Evolutionary conservation across 2,888 invertebrate genomes (phyloP).

Genomic region (Lingula anatina): DNA sequence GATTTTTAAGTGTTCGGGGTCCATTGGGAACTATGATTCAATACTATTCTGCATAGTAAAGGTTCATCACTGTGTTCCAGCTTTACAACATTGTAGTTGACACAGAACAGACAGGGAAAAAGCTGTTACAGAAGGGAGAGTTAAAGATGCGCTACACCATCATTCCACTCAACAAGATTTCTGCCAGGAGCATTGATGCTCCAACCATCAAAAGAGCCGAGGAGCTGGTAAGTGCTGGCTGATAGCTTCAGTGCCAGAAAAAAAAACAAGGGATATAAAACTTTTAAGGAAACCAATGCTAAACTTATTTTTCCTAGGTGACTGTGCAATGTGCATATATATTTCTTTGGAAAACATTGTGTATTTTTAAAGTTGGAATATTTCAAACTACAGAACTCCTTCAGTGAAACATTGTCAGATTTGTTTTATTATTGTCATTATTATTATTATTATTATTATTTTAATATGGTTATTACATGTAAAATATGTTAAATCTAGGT

Average conservation of each 20-base stretch:
- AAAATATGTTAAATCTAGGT: too few relatives aligned
- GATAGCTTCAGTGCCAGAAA: neutral
- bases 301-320: too few relatives aligned
- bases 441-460: neutral
- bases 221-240: slow-evolving; percentile 28
- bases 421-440: neutral
- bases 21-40: too few relatives aligned
- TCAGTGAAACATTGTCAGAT: neutral
- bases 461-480: slow-evolving; percentile 3
- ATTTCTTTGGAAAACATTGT: too few relatives aligned
- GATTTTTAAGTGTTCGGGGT: too few relatives aligned
- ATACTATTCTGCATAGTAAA: too few relatives aligned
- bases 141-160: slow-evolving; percentile 77
- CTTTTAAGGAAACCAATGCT: too few relatives aligned
- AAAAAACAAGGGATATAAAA: too few relatives aligned
- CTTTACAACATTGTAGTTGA: slow-evolving; percentile 88
- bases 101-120: slow-evolving; percentile 73
- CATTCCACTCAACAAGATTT: slow-evolving; percentile 86
- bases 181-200: slow-evolving; percentile 61
- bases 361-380: too few relatives aligned
- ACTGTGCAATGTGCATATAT: too few relatives aligned
- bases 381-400: too few relatives aligned
- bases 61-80: too few relatives aligned
- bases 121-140: slow-evolving; percentile 75
- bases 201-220: slow-evolving; percentile 62